phyloP scores from a whole-genome alignment of 2,888 invertebrate species.

The Actias luna region DNA sequence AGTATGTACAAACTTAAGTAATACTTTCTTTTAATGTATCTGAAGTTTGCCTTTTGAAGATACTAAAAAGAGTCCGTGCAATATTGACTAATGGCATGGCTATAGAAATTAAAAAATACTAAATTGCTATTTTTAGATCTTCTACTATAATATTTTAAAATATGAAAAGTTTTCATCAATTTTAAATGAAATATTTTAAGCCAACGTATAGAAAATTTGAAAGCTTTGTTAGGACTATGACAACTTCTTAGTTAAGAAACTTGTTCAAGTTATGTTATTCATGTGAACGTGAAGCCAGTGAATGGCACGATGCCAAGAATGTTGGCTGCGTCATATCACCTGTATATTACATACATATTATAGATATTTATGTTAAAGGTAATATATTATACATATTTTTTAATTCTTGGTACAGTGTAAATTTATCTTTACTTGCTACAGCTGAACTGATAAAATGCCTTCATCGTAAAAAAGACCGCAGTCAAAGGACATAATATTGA shows the following conservation, averaged over 20 bases:
- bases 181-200: not conserved
- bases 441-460: too few species aligned
- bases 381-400: not conserved
- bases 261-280: constrained; percentile 32
- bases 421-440: too few species aligned
- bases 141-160: not conserved
- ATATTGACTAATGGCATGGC: too few species aligned
- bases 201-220: constrained; percentile 1
- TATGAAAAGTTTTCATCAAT: not conserved
- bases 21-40: too few species aligned
- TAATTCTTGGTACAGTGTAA: too few species aligned
- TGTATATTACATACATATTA: constrained; percentile 17
- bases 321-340: constrained; percentile 27
- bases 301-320: constrained; percentile 41
- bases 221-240: constrained; percentile 24
- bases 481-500: too few species aligned
- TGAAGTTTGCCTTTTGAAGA: too few species aligned
- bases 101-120: too few species aligned
- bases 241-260: constrained; percentile 25
- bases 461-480: too few species aligned
- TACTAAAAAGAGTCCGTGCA: too few species aligned
- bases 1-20: too few species aligned
- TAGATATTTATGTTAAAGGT: not conserved
- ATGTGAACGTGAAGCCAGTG: constrained; percentile 25
- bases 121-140: too few species aligned